Evolutionary conservation across 2,113 vertebrate genomes (phyloP), one percentile per base, ranked within the genome.

Genomic region (Myrmophylax atrothorax): DNA sequence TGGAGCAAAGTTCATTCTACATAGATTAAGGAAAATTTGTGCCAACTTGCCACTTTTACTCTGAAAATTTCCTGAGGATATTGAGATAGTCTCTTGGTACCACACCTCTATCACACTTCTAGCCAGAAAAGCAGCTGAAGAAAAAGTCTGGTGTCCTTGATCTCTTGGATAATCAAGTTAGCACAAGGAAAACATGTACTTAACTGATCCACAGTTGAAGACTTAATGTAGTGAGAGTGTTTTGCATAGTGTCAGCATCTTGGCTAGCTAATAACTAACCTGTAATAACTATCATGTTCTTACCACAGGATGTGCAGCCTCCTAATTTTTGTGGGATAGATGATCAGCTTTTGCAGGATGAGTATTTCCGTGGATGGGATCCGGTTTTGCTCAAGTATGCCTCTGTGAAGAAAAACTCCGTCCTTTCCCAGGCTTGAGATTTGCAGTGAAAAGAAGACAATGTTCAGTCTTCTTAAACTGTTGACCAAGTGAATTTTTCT

Each of bases 221-320:
- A 70, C 67, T 83, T 67, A 49, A 25, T 90, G 63, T 40, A 94
- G 12, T 16, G 28, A 86, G n/a, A 44, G 75, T 68, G 35, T 95
- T 95, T 92, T 90, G 69, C 42, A 5, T 25, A n/a, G 90, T 59
- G 90, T 95, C 95, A 96, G 93, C 85, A 3, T 88, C 92, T 92
- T 92, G 88, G 76, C 76, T 49, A 59, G 80, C 42, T 93, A 89
- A 78, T 90, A 94, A 88, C 60, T 68, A 97, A 96, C 85, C 85
- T 96, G 93, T 86, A 96, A 94, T 89, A 94, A 84, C 73, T 67
- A 74, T 88, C 80, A 38, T 82, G 66, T 68, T 84, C 76, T 86
- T 81, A 62, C 93, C 92, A 92, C 88, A 95, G 94, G 93, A 96
- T 94, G 80, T 96, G 83, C 69, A 93, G 74, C 62, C 86, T 96